phyloP scores from a whole-genome alignment of 2,113 vertebrate genomes.

The Amphiprion ocellaris region DNA sequence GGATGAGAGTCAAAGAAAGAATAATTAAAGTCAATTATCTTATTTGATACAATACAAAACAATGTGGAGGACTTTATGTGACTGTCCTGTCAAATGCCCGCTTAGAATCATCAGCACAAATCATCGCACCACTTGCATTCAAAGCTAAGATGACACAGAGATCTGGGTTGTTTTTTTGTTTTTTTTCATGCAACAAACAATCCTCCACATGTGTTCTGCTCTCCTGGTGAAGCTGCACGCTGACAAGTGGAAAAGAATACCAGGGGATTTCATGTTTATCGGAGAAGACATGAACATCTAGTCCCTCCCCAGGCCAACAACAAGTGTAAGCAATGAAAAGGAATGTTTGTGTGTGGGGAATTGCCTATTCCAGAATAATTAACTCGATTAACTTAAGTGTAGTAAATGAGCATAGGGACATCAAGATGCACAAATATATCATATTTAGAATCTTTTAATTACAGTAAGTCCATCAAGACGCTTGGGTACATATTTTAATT shows the following conservation, averaged over 20 bases:
- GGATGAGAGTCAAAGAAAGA: conserved; percentile 9
- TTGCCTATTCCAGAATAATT: not conserved
- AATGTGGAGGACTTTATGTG: too few relatives aligned
- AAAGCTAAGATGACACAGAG: conserved; percentile 4
- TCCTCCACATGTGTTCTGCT: not conserved
- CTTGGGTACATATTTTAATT: not conserved
- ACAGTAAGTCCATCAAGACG: not conserved
- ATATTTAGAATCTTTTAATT: not conserved
- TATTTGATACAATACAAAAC: not conserved
- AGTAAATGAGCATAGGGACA: too few relatives aligned
- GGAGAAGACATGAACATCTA: not conserved
- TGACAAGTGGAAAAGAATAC: not conserved
- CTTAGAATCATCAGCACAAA: not conserved
- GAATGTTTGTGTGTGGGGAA: not conserved
- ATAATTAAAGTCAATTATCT: conserved; percentile 36
- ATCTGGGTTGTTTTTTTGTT: not conserved
- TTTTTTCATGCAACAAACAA: not conserved
- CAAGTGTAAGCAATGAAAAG: not conserved
- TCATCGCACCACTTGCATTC: not conserved
- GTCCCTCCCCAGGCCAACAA: not conserved
- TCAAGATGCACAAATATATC: not conserved
- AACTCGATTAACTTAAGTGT: not conserved
- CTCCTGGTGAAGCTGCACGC: conserved; percentile 1
- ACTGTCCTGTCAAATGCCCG: too few relatives aligned
- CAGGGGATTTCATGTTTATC: not conserved